A percentile compares a stretch with the other conserved stretches of the same genome.
phyloP scores from a whole-genome alignment of 1,140 invertebrate species.

The Panagrolaimus sp. region DNA sequence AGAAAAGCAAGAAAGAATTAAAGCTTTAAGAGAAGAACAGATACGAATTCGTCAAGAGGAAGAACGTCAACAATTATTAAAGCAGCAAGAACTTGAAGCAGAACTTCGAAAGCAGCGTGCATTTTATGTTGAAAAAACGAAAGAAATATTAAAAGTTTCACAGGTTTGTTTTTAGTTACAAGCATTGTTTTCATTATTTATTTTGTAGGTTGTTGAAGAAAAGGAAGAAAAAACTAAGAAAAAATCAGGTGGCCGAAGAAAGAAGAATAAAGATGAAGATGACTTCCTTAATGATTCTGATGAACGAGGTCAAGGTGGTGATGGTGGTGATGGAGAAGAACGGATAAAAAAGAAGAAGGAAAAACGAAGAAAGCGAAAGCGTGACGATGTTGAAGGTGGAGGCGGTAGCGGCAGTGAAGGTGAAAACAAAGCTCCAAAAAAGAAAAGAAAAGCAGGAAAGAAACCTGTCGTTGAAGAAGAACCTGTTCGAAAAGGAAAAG shows the following conservation, averaged over 20 bases:
- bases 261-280: conserved; percentile 1
- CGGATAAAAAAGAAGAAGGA: background rate
- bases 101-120: background rate
- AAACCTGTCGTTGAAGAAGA: conserved; percentile 1
- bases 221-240: conserved; percentile 4
- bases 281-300: conserved; percentile 1
- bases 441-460: conserved; percentile 4
- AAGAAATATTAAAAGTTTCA: background rate
- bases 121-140: background rate
- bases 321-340: background rate
- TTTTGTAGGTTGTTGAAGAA: background rate
- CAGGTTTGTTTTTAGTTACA: background rate
- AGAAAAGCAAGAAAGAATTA: background rate
- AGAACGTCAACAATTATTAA: background rate
- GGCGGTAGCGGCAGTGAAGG: background rate
- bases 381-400: background rate
- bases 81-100: background rate
- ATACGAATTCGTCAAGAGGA: background rate
- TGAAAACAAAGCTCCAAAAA: too few species aligned
- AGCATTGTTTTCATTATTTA: conserved; percentile 6
- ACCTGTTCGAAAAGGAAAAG: background rate
- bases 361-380: background rate
- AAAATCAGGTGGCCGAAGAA: background rate
- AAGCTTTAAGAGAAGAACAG: background rate
- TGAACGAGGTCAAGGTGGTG: background rate